Percentiles rank a stretch among this genome's conserved stretches.
These are phyloP conservation scores for Hecatera dysodea DNA, from an alignment of 2,888 invertebrate species.

Conservation along the genomic window DNA sequence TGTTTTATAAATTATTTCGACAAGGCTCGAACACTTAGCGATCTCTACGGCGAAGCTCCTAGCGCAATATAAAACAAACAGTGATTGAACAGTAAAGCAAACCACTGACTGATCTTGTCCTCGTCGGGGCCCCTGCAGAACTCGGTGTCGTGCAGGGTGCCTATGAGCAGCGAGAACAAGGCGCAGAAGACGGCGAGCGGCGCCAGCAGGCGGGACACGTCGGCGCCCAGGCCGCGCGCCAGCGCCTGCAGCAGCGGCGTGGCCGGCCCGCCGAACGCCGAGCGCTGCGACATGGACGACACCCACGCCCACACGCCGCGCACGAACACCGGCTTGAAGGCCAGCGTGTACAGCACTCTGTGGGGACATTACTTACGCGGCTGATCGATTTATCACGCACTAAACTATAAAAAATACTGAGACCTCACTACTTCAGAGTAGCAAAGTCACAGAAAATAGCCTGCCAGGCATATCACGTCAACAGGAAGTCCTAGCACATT, in stretches of 20 bases:
- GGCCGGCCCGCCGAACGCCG: constrained; percentile 84
- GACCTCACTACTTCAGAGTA: too few species aligned
- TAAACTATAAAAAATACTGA: too few species aligned
- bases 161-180: constrained; percentile 94
- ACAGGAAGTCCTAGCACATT: neutral
- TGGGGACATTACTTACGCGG: neutral
- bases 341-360: constrained; percentile 94
- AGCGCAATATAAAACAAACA: too few species aligned
- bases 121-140: constrained; percentile 91
- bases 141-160: constrained; percentile 96
- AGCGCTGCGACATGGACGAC: constrained; percentile 83
- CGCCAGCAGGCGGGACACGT: constrained; percentile 93
- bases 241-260: constrained; percentile 92
- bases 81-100: too few species aligned
- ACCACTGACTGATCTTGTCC: constrained; percentile 78
- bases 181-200: constrained; percentile 96
- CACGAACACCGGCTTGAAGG: constrained; percentile 95
- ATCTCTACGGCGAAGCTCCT: too few species aligned
- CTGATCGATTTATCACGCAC: too few species aligned
- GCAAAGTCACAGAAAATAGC: neutral
- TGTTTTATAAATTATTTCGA: neutral
- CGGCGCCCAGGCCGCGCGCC: constrained; percentile 92
- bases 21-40: too few species aligned
- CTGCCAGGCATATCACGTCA: neutral
- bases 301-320: constrained; percentile 94